Evolutionary conservation across 2,797 vertebrate species (phyloP), one percentile per base, ranked within the genome.

Genomic region (Coreius guichenoti): DNA sequence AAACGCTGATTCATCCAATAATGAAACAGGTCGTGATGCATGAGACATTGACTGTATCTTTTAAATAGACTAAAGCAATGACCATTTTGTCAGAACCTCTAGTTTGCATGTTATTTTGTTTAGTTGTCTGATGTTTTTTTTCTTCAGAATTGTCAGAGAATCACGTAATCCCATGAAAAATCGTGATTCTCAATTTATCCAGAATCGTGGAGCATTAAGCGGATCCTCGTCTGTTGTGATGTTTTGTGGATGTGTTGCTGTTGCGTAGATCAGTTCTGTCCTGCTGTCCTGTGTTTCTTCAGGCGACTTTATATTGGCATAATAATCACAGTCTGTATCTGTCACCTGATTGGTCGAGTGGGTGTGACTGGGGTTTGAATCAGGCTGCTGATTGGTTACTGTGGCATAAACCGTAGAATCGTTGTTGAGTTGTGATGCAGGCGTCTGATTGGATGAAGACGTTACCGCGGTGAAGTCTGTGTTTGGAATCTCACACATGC

Each of bases 381-480:
- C 47, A 33, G 73, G 29, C 26, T 54, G 47, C 0, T 14, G 73
- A 54, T 75, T 75, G 47, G 47, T 54, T 33, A 33, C 73, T 54
- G 29, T 75, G 2, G 19, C 0, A 1, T 31, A 33, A 54, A 75
- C 0, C 14, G 5, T 0, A n/a, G 5, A 54, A 29, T 14, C 19
- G 11, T 31, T 56, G 29, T n/a, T 14, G 29, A 2, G 29, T 0
- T 51, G 47, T 8, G 70, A 73, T 19, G 69, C 69, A 8, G 70
- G 14, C 8, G 2, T 47, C 43, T 73, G 43, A 47, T 73, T 73
- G 70, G 70, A 26, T 3, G 23, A 17, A 17, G 13, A 9, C 5
- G 69, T 2, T 47, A 14, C 1, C 1, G 0, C 0, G n/a, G 16
- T 0, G 14, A 26, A 8, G 2, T 29, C 13, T 2, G 3, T 21